Evolutionary conservation across 2,797 vertebrate genomes (phyloP).

Genomic region (Poecilia velifera): DNA sequence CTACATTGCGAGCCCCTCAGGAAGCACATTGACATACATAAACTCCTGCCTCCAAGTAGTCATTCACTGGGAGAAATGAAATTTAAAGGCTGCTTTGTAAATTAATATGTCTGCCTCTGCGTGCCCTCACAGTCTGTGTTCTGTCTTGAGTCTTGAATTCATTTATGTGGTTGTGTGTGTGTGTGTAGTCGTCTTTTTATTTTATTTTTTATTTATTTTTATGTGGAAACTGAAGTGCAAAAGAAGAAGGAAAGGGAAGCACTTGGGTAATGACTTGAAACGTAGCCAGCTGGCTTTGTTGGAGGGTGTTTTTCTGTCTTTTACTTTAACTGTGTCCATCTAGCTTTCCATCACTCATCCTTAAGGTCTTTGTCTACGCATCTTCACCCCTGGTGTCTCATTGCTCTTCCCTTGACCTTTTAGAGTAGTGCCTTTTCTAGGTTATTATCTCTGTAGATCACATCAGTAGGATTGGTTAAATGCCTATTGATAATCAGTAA

Average conservation of each 20-base stretch:
- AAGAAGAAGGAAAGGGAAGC: slow-evolving; percentile 60
- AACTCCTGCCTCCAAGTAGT: slow-evolving; percentile 32
- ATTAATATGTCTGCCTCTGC: slow-evolving; percentile 39
- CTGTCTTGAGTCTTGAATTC: slow-evolving; percentile 31
- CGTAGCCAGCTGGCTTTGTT: slow-evolving; percentile 59
- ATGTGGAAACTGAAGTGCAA: slow-evolving; percentile 53
- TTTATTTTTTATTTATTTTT: slow-evolving; percentile 10
- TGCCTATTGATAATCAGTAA: slow-evolving; percentile 39
- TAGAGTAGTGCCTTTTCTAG: slow-evolving; percentile 40
- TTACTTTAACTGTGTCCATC: slow-evolving; percentile 33
- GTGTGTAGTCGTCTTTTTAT: slow-evolving; percentile 20
- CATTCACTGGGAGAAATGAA: slow-evolving; percentile 47
- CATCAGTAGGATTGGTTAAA: slow-evolving; percentile 47
- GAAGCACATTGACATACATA: slow-evolving; percentile 32
- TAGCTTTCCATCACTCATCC: slow-evolving; percentile 17
- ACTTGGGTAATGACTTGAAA: slow-evolving; percentile 74
- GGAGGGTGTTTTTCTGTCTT: slow-evolving; percentile 41
- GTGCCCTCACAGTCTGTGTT: slow-evolving; percentile 23
- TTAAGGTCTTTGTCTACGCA: background rate
- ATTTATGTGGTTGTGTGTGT: slow-evolving; percentile 12
- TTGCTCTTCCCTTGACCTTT: slow-evolving; percentile 49
- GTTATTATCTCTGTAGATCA: slow-evolving; percentile 57
- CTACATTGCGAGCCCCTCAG: slow-evolving; percentile 17
- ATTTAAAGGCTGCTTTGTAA: slow-evolving; percentile 55
- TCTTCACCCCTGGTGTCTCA: background rate